Evolutionary conservation across 2,888 invertebrate species (phyloP).

Genomic region (Pristionchus mayeri): DNA sequence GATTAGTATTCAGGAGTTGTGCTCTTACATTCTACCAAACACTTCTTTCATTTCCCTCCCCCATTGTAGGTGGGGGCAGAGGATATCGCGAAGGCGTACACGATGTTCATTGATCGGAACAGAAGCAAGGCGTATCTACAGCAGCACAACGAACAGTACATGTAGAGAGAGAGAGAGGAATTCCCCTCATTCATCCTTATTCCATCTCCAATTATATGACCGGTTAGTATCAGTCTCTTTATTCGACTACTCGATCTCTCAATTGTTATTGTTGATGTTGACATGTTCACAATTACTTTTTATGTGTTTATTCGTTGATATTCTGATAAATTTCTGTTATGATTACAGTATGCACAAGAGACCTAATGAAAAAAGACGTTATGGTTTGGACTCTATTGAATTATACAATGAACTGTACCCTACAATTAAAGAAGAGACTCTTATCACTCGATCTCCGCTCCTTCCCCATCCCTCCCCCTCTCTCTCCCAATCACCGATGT

Average conservation of each 20-base stretch:
- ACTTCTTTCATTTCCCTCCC: no score
- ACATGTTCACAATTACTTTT: neutral
- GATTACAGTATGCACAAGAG: no score
- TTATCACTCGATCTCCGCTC: slow-evolving; percentile 22
- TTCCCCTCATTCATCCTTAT: neutral
- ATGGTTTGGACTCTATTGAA: no score
- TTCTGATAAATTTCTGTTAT: no score
- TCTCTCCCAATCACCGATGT: slow-evolving; percentile 11
- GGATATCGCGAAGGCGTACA: slow-evolving; percentile 95
- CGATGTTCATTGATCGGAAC: slow-evolving; percentile 92
- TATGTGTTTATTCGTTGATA: neutral
- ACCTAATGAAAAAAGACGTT: no score
- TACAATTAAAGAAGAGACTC: neutral
- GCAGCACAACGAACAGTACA: neutral
- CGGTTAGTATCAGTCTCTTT: slow-evolving; percentile 17
- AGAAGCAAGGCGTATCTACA: slow-evolving; percentile 78
- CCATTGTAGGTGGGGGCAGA: slow-evolving; percentile 82
- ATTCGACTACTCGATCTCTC: slow-evolving; percentile 37
- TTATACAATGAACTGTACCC: no score
- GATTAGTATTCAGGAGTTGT: no score
- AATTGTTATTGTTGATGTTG: slow-evolving; percentile 47
- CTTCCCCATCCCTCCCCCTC: neutral
- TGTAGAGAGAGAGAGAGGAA: neutral
- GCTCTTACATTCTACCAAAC: no score
- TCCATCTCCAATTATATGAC: slow-evolving; percentile 6